Conservation (phyloP, 2,797 vertebrate species). For the Syngnathus rostellatus region DNA sequence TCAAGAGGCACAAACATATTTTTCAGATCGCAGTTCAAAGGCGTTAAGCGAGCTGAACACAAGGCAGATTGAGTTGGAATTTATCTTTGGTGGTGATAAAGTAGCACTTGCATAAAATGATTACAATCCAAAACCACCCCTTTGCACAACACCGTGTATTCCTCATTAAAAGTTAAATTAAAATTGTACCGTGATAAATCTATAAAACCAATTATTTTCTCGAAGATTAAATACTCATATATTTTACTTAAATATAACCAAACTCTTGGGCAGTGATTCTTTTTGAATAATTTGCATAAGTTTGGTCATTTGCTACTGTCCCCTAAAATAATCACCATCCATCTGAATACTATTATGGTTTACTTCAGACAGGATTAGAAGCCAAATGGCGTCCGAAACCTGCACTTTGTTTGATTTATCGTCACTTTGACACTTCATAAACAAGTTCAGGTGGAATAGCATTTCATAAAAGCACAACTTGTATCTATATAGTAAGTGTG, state of each 20-base stretch:
- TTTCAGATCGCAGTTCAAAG: too few species aligned
- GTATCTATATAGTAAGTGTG: constrained; percentile 11
- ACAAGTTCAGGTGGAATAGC: constrained; percentile 2
- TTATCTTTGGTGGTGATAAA: too few species aligned
- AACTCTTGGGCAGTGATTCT: background rate
- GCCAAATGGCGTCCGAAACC: background rate
- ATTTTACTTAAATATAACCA: background rate
- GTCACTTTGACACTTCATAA: background rate
- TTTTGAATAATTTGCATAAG: background rate
- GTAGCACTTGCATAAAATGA: too few species aligned
- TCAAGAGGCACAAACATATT: too few species aligned
- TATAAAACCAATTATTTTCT: too few species aligned
- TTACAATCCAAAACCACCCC: too few species aligned
- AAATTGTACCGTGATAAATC: too few species aligned
- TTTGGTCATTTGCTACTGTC: background rate
- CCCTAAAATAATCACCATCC: background rate
- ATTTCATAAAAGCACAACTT: constrained; percentile 12
- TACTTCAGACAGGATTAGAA: background rate
- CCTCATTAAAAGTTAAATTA: too few species aligned
- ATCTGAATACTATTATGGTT: background rate
- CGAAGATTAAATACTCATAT: background rate
- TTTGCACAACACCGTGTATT: too few species aligned
- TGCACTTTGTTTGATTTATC: background rate
- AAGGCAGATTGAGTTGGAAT: too few species aligned
- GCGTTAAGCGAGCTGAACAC: too few species aligned